Evolutionary conservation across 2,113 vertebrate genomes (phyloP).

Genomic region (Pterocles orientalis): DNA sequence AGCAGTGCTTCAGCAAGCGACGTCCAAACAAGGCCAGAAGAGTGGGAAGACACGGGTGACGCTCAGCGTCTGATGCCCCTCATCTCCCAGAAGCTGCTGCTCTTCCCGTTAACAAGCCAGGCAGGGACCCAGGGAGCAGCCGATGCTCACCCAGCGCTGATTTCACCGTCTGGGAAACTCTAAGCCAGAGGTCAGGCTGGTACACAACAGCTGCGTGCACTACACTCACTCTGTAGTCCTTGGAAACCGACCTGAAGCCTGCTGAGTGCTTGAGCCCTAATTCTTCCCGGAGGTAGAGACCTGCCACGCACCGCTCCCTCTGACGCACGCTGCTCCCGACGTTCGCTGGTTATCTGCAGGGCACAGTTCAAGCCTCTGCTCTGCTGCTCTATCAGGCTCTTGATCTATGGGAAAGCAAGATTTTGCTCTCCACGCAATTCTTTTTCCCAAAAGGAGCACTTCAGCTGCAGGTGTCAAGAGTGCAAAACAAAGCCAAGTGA

Average conservation of each 20-base stretch:
- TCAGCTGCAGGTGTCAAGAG: conserved; percentile 14
- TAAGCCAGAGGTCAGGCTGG: neutral
- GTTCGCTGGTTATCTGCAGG: neutral
- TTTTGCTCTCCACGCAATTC: neutral
- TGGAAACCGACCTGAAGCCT: neutral
- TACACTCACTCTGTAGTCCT: neutral
- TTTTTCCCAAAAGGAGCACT: conserved; percentile 21
- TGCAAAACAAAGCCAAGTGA: neutral
- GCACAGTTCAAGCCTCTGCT: conserved; percentile 28
- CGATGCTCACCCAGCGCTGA: neutral
- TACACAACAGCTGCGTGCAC: neutral
- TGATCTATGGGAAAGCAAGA: neutral
- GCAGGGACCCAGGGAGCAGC: neutral
- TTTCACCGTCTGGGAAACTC: neutral
- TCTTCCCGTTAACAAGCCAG: neutral
- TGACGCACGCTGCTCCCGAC: neutral
- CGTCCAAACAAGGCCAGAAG: neutral
- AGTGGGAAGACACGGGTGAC: neutral
- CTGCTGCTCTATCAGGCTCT: conserved; percentile 12
- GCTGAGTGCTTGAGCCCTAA: neutral
- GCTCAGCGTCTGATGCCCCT: neutral
- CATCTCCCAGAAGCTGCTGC: neutral
- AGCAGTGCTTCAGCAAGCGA: neutral
- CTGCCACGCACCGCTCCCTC: neutral
- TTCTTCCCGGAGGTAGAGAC: neutral